Evolutionary conservation across 2,797 vertebrate species (phyloP), one percentile per base, ranked within the genome.

Genomic region (Sternotherus odoratus): DNA sequence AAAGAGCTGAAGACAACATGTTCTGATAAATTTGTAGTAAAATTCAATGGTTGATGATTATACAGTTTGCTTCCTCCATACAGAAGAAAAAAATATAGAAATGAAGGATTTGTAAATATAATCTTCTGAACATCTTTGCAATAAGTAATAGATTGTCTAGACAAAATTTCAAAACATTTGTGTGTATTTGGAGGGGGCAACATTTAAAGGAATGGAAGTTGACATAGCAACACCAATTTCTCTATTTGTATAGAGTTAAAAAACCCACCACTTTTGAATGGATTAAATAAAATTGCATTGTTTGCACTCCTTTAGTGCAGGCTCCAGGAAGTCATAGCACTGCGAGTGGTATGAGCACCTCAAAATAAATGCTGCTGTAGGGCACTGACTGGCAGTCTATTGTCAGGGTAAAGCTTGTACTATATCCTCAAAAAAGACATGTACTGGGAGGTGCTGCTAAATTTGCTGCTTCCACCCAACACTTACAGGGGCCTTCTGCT

Each of bases 291-390:
- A 51, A 6, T n/a, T 36, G 26, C 15, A 8, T 48, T 30, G 26
- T 12, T 56, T 24, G 11, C 4, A 0, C 17, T 54, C 66, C 28
- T 23, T 39, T 23, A n/a, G 1, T 0, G 0, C 30, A 1, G 0
- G 54, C 33, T 1, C 39, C 28, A 15, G 26, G 24, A 46, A 75
- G 24, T 75, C 43, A 39, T 12, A 48, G 72, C 26, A 16, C 72
- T 75, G 43, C 6, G 15, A 46, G 24, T 75, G 15, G 43, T 26
- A 15, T 48, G 26, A 48, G 72, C 24, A 28, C 39, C 72, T 48
- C 26, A 17, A 48, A 75, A 48, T 12, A 30, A 26, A 75, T 8
- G 26, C 72, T 46, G 15, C 8, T 75, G 72, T 48, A 46, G 63
- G 24, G 43, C 43, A 75, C 26, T 48, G 72, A 75, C 72, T 75